Evolutionary conservation across 2,797 vertebrate genomes (phyloP), one percentile per base, ranked within the genome.

Genomic region (Gastrophryne carolinensis): DNA sequence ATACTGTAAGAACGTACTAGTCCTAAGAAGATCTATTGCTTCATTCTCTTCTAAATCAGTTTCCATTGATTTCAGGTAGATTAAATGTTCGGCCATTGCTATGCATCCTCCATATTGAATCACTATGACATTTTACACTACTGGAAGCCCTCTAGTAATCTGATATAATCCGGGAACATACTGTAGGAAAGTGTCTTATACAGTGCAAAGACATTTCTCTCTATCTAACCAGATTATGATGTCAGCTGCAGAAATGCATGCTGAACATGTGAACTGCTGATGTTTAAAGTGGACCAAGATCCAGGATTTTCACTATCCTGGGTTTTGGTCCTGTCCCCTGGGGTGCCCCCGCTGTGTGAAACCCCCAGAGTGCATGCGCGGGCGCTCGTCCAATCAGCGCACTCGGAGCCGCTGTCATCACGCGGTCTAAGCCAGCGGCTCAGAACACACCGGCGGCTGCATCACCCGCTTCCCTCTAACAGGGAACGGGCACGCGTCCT

Each of bases 61-160:
- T 71, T 71, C 4, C 41, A 71, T 71, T 61, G 56, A 71, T 60
- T 60, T 17, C 11, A 23, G 23, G 29, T 30, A 71, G 49, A 71
- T 17, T n/a, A 60, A 35, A 41, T 15, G 44, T 34, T 56, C 29
- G 50, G 26, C 34, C 47, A 12, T 61, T 50, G 34, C n/a, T 21
- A 60, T 24, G 29, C 21, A 21, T 60, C 54, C 50, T 6, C 39
- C 21, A 32, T 71, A 61, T 60, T 71, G 47, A 60, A 60, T 71
- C 68, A 34, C 13, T 30, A 9, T 17, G 15, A 24, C 37, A 23
- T 44, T 60, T 19, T 70, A 21, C 19, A 47, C 37, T 47, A 57
- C 68, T 57, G 24, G 37, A 35, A 56, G 68, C 39, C 35, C 30
- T 32, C 24, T 15, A n/a, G 15, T 54, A 68, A 68, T 68, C 32